Evolutionary conservation across 2,888 invertebrate species (phyloP), one percentile per base, ranked within the genome.

Genomic region (Diaprepes abbreviatus): DNA sequence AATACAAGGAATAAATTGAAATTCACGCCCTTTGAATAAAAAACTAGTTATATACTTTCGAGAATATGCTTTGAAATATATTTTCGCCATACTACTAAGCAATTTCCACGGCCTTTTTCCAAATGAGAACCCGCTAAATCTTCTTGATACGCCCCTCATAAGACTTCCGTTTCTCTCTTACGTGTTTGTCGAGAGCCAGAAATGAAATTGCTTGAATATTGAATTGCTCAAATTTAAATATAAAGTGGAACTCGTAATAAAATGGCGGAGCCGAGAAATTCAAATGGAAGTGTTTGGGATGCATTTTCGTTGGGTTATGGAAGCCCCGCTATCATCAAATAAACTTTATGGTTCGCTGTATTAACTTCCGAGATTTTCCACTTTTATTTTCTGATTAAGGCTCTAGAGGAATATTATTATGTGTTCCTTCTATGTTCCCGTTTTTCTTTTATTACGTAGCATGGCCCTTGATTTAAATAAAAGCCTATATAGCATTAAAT

Each of bases 141-240:
- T 59, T 55, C 19, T 38, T 50, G 58, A 66, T 66, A 63, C 68
- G 57, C 57, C 76, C 75, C 77, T 78, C 77, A 79, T 79, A 80
- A 79, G 78, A 75, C 72, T 74, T 75, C 75, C 75, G 74, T 76
- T 71, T 74, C 75, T 75, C 60, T 64, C 73, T 70, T 70, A 72
- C 75, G 75, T 74, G 76, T 74, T 75, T 74, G 74, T 74, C 64
- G 73, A 63, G 67, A 71, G 76, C 50, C 50, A 75, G 80, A 80
- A 80, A 82, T 81, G 83, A 83, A 84, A 84, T 83, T 83, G 83
- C 82, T 79, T 79, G 83, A 83, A 83, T 83, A 83, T 83, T 83
- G 83, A 81, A 83, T 83, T 80, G 78, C 81, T 74, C 77, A 78
- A 83, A 84, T 84, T 84, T 84, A 83, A 84, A 84, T 84, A 84